A percentile compares a stretch with the other conserved stretches of the same genome.
Conservation (phyloP, 1,140 invertebrate genomes). For the Aphelinus atriplicis region DNA sequence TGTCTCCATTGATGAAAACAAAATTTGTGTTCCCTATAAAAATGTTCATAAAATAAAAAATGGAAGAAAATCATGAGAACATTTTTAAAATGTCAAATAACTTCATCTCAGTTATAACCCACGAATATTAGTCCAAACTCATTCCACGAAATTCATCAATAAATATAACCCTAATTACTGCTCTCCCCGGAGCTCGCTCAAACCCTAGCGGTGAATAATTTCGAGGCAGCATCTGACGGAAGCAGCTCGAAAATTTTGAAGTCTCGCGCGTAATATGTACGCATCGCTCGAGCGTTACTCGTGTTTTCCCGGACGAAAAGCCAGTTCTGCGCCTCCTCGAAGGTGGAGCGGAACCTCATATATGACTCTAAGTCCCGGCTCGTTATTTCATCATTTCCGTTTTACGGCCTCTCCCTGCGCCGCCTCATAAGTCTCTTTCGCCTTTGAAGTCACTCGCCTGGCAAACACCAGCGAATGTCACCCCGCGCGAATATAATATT, state of each 20-base stretch:
- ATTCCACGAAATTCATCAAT: too few species aligned
- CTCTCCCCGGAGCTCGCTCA: too few species aligned
- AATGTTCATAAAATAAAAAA: too few species aligned
- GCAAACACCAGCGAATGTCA: conserved; percentile 6
- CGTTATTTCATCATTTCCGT: conserved; percentile 42
- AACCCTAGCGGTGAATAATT: too few species aligned
- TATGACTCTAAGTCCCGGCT: not conserved
- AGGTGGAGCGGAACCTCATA: conserved; percentile 4
- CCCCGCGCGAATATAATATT: not conserved
- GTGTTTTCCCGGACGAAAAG: not conserved
- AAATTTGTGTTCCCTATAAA: too few species aligned
- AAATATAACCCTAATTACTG: too few species aligned
- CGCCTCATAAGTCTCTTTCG: conserved; percentile 18
- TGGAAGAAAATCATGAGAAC: too few species aligned
- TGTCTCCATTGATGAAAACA: too few species aligned
- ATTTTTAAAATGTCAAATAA: too few species aligned
- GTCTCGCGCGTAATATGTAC: conserved; percentile 3
- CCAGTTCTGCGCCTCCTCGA: not conserved
- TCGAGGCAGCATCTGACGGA: too few species aligned
- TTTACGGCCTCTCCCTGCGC: conserved; percentile 23
- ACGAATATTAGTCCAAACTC: too few species aligned
- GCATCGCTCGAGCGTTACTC: not conserved
- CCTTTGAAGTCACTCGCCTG: conserved; percentile 1
- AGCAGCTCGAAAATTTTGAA: not conserved
- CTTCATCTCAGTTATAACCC: too few species aligned